Percentiles rank a stretch among this genome's conserved stretches.
phyloP scores from a whole-genome alignment of 2,797 vertebrate genomes.

The Florisuga fusca region DNA sequence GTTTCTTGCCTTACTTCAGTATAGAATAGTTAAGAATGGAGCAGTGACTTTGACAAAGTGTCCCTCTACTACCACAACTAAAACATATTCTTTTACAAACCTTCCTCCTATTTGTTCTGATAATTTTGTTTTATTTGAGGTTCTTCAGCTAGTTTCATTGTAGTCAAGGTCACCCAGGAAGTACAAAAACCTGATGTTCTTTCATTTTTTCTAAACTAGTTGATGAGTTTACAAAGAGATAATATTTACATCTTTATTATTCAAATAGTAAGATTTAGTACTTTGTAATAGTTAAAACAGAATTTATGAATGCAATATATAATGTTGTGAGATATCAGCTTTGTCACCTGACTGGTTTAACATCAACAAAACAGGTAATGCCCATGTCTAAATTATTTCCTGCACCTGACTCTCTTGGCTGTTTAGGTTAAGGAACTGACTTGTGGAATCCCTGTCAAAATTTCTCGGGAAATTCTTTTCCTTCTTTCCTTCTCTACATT shows the following conservation, averaged over 20 bases:
- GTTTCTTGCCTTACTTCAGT: background rate
- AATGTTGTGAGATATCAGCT: background rate
- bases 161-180: background rate
- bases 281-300: background rate
- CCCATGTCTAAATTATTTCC: background rate
- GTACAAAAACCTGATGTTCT: background rate
- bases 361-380: background rate
- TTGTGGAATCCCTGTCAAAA: conserved; percentile 3
- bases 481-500: background rate
- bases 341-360: background rate
- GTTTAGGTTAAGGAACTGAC: conserved; percentile 6
- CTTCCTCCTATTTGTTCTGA: background rate
- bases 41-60: no score
- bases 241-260: background rate
- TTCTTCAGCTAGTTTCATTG: background rate
- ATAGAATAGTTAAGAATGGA: background rate
- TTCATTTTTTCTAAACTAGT: background rate
- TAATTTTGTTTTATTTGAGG: background rate
- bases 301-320: background rate
- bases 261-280: background rate
- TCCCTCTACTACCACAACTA: background rate
- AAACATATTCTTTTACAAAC: background rate
- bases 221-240: background rate
- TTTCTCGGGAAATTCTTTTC: background rate
- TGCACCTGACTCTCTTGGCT: background rate